A percentile compares a stretch with the other conserved stretches of the same genome.
Evolutionary conservation across 2,888 invertebrate species (phyloP).

Genomic region (Pollenia angustigena): DNA sequence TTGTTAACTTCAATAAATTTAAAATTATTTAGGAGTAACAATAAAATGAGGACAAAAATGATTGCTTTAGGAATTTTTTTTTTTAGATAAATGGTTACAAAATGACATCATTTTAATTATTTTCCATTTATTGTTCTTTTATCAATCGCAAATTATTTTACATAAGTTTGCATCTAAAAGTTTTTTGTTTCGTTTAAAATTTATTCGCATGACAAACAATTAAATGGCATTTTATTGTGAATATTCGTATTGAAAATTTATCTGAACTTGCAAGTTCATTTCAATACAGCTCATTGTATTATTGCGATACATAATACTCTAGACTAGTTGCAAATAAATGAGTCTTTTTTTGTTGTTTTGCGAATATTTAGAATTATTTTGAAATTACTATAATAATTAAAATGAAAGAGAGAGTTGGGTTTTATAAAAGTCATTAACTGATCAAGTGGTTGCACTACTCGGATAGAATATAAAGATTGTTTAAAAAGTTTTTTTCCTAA

Average conservation of each 20-base stretch:
- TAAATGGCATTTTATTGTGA: slow-evolving; percentile 34
- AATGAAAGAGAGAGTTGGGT: not conserved
- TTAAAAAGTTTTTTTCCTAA: too few relatives aligned
- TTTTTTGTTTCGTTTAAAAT: slow-evolving; percentile 40
- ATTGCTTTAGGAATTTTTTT: not conserved
- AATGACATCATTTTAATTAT: slow-evolving; percentile 59
- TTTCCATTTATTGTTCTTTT: slow-evolving; percentile 56
- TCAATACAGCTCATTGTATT: slow-evolving; percentile 38
- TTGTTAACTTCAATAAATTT: too few relatives aligned
- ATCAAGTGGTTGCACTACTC: not conserved
- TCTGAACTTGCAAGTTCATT: slow-evolving; percentile 70
- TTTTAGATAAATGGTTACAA: slow-evolving; percentile 14
- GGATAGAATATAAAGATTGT: not conserved
- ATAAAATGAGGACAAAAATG: too few relatives aligned
- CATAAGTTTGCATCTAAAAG: slow-evolving; percentile 29
- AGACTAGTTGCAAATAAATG: slow-evolving; percentile 9
- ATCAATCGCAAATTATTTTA: slow-evolving; percentile 60
- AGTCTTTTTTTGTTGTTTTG: not conserved
- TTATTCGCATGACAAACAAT: slow-evolving; percentile 67
- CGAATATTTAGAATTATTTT: slow-evolving; percentile 36
- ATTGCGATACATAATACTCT: slow-evolving; percentile 8
- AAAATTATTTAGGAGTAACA: too few relatives aligned
- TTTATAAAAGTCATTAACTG: not conserved
- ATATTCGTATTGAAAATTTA: slow-evolving; percentile 45
- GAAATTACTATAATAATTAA: not conserved